phyloP scores from a whole-genome alignment of 2,888 invertebrate species.

The Plusia festucae region DNA sequence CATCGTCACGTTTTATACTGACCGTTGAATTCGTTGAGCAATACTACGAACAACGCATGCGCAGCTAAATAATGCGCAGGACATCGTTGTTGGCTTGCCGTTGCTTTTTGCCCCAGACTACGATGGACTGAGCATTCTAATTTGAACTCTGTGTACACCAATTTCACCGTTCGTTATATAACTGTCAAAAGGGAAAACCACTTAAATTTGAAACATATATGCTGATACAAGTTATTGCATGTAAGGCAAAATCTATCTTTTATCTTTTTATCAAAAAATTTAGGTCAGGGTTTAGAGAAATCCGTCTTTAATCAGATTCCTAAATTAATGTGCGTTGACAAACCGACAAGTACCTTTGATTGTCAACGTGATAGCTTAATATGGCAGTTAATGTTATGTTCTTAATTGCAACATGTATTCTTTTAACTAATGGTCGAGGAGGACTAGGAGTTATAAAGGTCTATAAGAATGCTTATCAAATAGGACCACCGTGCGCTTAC shows the following conservation, averaged over 20 bases:
- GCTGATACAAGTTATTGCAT: constrained; percentile 38
- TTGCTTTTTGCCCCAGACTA: constrained; percentile 84
- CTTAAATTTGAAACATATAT: constrained; percentile 33
- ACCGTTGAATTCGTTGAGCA: constrained; percentile 79
- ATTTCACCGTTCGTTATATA: constrained; percentile 85
- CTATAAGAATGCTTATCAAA: no score
- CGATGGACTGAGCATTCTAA: constrained; percentile 81
- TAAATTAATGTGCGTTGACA: constrained; percentile 33
- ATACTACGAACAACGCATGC: constrained; percentile 69
- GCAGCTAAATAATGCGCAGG: constrained; percentile 78
- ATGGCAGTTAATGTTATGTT: constrained; percentile 7
- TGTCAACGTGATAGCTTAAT: constrained; percentile 9
- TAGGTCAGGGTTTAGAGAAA: constrained; percentile 64
- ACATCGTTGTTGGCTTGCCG: constrained; percentile 74
- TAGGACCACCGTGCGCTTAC: no score
- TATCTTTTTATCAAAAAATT: constrained; percentile 44
- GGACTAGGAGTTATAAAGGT: no score
- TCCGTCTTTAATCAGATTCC: constrained; percentile 37
- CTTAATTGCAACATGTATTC: background rate
- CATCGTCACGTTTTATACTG: constrained; percentile 82
- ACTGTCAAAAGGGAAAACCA: constrained; percentile 70
- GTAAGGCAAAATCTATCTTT: constrained; percentile 53
- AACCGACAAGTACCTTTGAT: constrained; percentile 14
- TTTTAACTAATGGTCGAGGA: background rate
- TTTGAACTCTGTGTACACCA: constrained; percentile 79